These are phyloP conservation scores for Apodemia duryi DNA, from an alignment of 2,888 invertebrate genomes.

Conservation along the genomic window DNA sequence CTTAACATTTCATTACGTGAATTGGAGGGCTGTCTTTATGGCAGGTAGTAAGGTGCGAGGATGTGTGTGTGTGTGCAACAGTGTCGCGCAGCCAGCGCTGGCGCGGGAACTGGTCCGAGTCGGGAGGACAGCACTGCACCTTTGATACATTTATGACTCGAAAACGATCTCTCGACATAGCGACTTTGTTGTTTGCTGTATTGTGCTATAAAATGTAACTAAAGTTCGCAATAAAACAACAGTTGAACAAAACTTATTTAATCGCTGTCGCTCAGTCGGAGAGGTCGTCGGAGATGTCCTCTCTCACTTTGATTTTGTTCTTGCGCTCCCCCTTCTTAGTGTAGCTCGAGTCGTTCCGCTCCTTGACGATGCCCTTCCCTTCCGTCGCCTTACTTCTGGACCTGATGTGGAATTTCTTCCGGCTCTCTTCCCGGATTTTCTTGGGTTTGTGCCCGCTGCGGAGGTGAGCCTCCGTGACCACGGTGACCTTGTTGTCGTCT, in stretches of 20 bases:
- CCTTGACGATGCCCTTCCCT: constrained; percentile 57
- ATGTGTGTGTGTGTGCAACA: too few species aligned
- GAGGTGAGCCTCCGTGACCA: constrained; percentile 35
- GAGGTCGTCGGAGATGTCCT: constrained; percentile 61
- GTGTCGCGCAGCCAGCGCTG: too few species aligned
- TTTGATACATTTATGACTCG: too few species aligned
- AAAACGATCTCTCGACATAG: too few species aligned
- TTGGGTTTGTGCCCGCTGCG: constrained; percentile 39
- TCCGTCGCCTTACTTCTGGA: constrained; percentile 44
- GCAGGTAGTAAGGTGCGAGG: too few species aligned
- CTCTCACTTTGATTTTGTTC: constrained; percentile 60
- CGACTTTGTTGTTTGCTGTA: too few species aligned
- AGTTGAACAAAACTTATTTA: constrained; percentile 11
- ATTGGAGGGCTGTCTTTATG: too few species aligned
- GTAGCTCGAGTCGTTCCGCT: constrained; percentile 54
- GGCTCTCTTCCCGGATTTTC: constrained; percentile 41
- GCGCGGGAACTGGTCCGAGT: too few species aligned
- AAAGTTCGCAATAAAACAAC: background rate
- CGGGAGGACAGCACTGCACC: too few species aligned
- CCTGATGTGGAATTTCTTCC: constrained; percentile 46
- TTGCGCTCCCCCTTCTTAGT: constrained; percentile 41
- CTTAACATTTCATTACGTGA: too few species aligned
- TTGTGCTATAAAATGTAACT: too few species aligned
- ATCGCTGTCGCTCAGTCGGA: constrained; percentile 45
- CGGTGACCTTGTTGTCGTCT: constrained; percentile 40